A percentile compares a stretch with the other conserved stretches of the same genome.
These are phyloP conservation scores for Cryptocephalus moraei DNA, from an alignment of 2,888 invertebrate species.

Conservation along the genomic window DNA sequence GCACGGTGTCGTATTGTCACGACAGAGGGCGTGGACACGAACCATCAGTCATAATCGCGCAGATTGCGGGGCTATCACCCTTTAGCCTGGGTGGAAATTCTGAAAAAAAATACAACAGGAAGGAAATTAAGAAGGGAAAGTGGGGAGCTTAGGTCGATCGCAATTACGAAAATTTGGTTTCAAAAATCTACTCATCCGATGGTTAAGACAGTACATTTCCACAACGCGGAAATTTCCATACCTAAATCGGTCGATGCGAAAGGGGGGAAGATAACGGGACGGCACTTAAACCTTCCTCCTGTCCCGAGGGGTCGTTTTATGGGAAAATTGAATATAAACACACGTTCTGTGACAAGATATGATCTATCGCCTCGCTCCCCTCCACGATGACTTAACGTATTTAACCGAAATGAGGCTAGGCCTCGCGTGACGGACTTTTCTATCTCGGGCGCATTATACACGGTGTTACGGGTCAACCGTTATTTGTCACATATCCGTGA, in stretches of 20 bases:
- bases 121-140: too few relatives aligned
- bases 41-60: constrained; percentile 35
- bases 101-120: neutral
- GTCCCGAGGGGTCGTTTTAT: constrained; percentile 13
- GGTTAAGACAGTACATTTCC: too few relatives aligned
- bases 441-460: constrained; percentile 32
- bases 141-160: too few relatives aligned
- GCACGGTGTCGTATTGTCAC: constrained; percentile 31
- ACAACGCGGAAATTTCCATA: too few relatives aligned
- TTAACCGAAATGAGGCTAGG: neutral
- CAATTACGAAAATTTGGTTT: too few relatives aligned
- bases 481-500: constrained; percentile 34
- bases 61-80: neutral
- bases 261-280: too few relatives aligned
- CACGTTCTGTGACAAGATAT: neutral
- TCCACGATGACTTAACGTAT: neutral
- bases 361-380: neutral
- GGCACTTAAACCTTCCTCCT: neutral
- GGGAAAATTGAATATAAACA: constrained; percentile 6
- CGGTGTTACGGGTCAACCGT: constrained; percentile 34
- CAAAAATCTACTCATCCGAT: too few relatives aligned
- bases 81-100: neutral
- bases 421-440: constrained; percentile 25
- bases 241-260: too few relatives aligned
- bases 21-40: constrained; percentile 36